A percentile compares a stretch with the other conserved stretches of the same genome.
These are phyloP conservation scores for Hirtodrosophila duncani DNA, from an alignment of 2,888 invertebrate genomes.

Conservation along the genomic window DNA sequence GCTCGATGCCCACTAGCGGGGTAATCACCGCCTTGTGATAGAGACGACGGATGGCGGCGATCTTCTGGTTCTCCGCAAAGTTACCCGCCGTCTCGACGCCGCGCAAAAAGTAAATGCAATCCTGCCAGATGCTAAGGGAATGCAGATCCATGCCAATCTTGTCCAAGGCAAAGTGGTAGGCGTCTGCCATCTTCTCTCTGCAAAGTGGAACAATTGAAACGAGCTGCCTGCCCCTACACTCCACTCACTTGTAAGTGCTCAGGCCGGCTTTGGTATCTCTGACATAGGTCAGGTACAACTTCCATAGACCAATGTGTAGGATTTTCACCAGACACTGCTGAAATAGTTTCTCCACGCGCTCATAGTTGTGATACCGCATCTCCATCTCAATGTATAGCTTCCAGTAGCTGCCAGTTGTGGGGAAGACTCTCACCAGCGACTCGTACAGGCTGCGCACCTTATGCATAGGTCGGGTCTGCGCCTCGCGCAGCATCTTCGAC, in stretches of 20 bases:
- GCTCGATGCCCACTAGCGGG: constrained; percentile 98
- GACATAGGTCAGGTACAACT: constrained; percentile 97
- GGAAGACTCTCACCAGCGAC: constrained; percentile 94
- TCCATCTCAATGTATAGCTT: constrained; percentile 99
- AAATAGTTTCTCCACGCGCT: constrained; percentile 99
- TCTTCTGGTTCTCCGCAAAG: constrained; percentile 99
- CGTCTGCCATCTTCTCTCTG: constrained; percentile 99
- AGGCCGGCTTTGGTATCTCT: constrained; percentile 97
- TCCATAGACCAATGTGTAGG: constrained; percentile 99
- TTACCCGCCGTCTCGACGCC: constrained; percentile 98
- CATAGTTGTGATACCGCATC: constrained; percentile 97
- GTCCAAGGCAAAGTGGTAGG: constrained; percentile 99
- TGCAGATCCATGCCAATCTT: constrained; percentile 99
- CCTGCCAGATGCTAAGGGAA: constrained; percentile 97
- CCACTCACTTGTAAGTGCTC: constrained; percentile 92
- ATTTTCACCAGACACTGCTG: constrained; percentile 99
- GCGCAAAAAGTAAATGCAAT: constrained; percentile 97
- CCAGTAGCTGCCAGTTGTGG: constrained; percentile 98
- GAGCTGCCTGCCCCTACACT: not conserved
- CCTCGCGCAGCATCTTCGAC: constrained; percentile 96
- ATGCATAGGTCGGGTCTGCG: constrained; percentile 90
- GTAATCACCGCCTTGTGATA: constrained; percentile 97
- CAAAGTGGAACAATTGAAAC: not conserved
- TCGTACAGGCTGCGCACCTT: constrained; percentile 96
- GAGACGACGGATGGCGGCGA: constrained; percentile 97